These are phyloP conservation scores for Calameuta pallipes DNA, from an alignment of 2,888 invertebrate genomes.

Conservation along the genomic window DNA sequence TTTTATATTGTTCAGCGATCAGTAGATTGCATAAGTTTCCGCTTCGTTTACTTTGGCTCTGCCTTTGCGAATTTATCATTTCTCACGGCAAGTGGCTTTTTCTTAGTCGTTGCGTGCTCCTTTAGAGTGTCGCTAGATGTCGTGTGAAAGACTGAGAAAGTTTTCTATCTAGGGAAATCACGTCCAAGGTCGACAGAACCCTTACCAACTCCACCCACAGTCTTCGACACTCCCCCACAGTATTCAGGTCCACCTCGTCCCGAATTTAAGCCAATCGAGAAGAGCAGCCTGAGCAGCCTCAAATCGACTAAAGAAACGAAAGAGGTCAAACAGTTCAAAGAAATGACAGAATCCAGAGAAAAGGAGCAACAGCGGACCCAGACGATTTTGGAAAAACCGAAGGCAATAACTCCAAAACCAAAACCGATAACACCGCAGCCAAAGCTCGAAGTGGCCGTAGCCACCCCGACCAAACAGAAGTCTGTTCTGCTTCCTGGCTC, in stretches of 20 bases:
- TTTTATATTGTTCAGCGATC: too few relatives aligned
- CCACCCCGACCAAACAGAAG: conserved; percentile 48
- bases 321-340: conserved; percentile 28
- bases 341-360: conserved; percentile 64
- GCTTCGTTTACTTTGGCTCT: conserved; percentile 1
- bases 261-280: conserved; percentile 72
- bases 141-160: conserved; percentile 15
- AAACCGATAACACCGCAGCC: conserved; percentile 19
- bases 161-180: conserved; percentile 58
- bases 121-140: too few relatives aligned
- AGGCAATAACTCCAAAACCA: conserved; percentile 19
- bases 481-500: conserved; percentile 70
- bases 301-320: conserved; percentile 51
- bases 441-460: conserved; percentile 13
- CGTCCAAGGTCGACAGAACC: conserved; percentile 57
- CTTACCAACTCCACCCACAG: conserved; percentile 69
- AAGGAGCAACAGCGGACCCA: conserved; percentile 55
- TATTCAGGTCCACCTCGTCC: conserved; percentile 66
- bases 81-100: neutral
- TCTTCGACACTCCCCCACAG: conserved; percentile 69
- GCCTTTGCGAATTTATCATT: neutral
- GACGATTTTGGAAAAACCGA: conserved; percentile 50
- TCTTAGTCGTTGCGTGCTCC: too few relatives aligned
- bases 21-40: neutral
- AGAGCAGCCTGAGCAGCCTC: conserved; percentile 44